These are phyloP conservation scores for Sesia bembeciformis DNA, from an alignment of 2,888 invertebrate species.

Conservation along the genomic window DNA sequence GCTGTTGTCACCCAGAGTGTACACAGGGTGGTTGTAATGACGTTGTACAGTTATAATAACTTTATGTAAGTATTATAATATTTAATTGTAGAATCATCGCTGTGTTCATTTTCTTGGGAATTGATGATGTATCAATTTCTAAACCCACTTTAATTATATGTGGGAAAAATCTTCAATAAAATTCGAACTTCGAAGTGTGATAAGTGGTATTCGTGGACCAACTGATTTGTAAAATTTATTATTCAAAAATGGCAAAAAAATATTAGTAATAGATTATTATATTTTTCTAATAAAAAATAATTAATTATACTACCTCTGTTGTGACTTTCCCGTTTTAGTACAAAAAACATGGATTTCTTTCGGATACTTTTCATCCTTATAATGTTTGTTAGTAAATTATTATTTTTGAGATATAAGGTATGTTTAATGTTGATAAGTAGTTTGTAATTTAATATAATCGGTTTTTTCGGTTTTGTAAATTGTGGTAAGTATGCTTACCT, in stretches of 20 bases:
- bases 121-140: not conserved
- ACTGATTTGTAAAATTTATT: too few relatives aligned
- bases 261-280: too few relatives aligned
- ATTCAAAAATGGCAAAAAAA: too few relatives aligned
- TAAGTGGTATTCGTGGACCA: too few relatives aligned
- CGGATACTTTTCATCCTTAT: too few relatives aligned
- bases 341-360: too few relatives aligned
- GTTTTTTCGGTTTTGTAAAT: slow-evolving; percentile 27
- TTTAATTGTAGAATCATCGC: slow-evolving; percentile 14
- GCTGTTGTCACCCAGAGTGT: not conserved
- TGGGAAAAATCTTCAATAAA: too few relatives aligned
- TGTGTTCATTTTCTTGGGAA: slow-evolving; percentile 19
- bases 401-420: slow-evolving; percentile 71
- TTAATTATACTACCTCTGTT: too few relatives aligned
- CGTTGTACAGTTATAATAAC: slow-evolving; percentile 13
- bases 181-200: too few relatives aligned
- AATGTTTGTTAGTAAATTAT: slow-evolving; percentile 72
- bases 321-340: too few relatives aligned
- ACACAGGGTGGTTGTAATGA: slow-evolving; percentile 12
- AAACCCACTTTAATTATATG: too few relatives aligned
- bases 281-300: too few relatives aligned
- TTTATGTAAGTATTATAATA: slow-evolving; percentile 8
- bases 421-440: slow-evolving; percentile 68
- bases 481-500: slow-evolving; percentile 5
- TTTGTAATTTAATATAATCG: slow-evolving; percentile 64